A percentile compares a stretch with the other conserved stretches of the same genome.
Conservation (phyloP, 2,888 invertebrate species). For the Agriopis marginaria region DNA sequence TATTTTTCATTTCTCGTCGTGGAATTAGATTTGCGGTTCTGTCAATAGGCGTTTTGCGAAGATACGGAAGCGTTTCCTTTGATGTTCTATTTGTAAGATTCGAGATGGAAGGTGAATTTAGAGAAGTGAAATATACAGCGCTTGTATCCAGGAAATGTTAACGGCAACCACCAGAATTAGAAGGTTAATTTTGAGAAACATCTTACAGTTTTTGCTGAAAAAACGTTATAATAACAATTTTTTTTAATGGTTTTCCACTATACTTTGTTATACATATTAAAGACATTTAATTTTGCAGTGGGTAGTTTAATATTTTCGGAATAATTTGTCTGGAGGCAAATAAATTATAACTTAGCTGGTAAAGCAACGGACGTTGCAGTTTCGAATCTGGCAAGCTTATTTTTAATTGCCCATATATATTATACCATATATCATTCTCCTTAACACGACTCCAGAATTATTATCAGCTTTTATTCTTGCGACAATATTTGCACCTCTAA, state of each 20-base stretch:
- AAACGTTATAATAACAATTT: no score
- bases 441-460: not conserved
- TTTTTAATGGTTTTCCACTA: not conserved
- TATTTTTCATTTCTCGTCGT: constrained; percentile 70
- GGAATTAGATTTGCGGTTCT: constrained; percentile 72
- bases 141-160: constrained; percentile 3
- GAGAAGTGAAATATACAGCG: constrained; percentile 17
- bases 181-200: not conserved
- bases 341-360: not conserved
- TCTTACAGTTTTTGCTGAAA: no score
- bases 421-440: no score
- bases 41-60: constrained; percentile 60
- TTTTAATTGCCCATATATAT: no score
- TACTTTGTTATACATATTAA: not conserved
- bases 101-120: constrained; percentile 35
- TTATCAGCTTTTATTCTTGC: constrained; percentile 26
- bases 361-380: not conserved
- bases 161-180: constrained; percentile 1
- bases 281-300: not conserved
- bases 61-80: constrained; percentile 51
- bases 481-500: constrained; percentile 61
- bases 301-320: no score
- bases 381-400: no score
- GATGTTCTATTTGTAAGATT: constrained; percentile 51
- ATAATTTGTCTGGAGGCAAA: no score